Evolutionary conservation across 2,797 vertebrate genomes (phyloP).

Genomic region (Natrix natrix): DNA sequence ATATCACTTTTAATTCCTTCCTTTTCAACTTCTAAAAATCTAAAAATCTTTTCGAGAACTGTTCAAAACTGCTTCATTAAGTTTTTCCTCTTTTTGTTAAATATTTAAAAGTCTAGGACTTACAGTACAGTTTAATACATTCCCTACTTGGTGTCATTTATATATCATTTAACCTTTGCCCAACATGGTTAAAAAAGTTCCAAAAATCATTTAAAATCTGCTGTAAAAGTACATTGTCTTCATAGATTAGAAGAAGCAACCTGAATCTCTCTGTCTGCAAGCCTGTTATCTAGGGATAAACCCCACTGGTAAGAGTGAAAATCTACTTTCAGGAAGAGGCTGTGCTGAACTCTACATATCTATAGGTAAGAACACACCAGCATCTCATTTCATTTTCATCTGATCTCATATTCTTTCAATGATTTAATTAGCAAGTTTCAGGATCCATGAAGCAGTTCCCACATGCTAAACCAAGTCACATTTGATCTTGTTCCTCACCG

Average conservation of each 20-base stretch:
- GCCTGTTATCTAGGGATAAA: background rate
- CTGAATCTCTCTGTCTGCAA: background rate
- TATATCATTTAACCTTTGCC: background rate
- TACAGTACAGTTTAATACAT: background rate
- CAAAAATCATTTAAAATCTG: background rate
- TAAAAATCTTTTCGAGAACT: background rate
- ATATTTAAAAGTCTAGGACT: background rate
- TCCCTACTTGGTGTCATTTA: background rate
- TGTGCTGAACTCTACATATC: background rate
- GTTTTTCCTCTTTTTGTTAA: background rate
- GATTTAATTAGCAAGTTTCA: background rate
- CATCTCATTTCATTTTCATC: background rate
- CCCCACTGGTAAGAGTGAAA: background rate
- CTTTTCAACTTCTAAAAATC: background rate
- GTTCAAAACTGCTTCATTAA: background rate
- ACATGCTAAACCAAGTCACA: background rate
- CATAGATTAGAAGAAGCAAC: background rate
- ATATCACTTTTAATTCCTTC: background rate
- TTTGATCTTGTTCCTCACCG: background rate
- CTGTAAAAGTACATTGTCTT: background rate
- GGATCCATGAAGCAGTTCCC: background rate
- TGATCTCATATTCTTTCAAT: background rate
- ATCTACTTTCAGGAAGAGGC: background rate
- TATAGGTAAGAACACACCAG: background rate
- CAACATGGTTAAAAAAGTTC: background rate